Evolutionary conservation across 2,888 invertebrate genomes (phyloP).

Genomic region (Cepaea hortensis): DNA sequence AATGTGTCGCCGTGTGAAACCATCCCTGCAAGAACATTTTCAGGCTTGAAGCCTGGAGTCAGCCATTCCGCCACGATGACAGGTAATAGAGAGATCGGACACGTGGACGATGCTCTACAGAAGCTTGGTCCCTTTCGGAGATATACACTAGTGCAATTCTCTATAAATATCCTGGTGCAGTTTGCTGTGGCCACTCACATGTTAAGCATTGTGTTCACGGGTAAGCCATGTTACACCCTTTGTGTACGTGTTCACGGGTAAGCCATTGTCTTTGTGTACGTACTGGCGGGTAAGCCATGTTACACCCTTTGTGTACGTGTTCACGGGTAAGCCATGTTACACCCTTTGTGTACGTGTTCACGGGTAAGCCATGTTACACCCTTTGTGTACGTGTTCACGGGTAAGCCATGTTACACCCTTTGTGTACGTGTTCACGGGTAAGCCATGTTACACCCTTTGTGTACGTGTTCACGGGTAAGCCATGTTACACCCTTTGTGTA

Average conservation of each 20-base stretch:
- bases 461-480: too few species aligned
- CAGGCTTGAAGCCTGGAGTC: too few species aligned
- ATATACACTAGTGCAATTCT: conserved; percentile 26
- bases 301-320: too few species aligned
- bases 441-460: too few species aligned
- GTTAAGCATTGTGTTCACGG: conserved; percentile 39
- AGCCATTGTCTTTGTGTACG: too few species aligned
- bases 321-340: background rate
- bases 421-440: too few species aligned
- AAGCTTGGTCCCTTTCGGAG: conserved; percentile 15
- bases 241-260: too few species aligned
- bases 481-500: too few species aligned
- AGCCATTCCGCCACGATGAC: background rate
- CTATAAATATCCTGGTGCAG: background rate
- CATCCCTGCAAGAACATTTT: too few species aligned
- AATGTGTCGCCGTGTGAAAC: too few species aligned
- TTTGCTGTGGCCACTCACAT: conserved; percentile 13
- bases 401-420: background rate
- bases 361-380: too few species aligned
- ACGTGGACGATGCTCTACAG: conserved; percentile 22
- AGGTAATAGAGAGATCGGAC: background rate
- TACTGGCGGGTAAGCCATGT: conserved; percentile 30
- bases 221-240: background rate
- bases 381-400: conserved; percentile 43
- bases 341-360: too few species aligned